Evolutionary conservation across 2,888 invertebrate species (phyloP).

Genomic region (Leptopilina myrica): DNA sequence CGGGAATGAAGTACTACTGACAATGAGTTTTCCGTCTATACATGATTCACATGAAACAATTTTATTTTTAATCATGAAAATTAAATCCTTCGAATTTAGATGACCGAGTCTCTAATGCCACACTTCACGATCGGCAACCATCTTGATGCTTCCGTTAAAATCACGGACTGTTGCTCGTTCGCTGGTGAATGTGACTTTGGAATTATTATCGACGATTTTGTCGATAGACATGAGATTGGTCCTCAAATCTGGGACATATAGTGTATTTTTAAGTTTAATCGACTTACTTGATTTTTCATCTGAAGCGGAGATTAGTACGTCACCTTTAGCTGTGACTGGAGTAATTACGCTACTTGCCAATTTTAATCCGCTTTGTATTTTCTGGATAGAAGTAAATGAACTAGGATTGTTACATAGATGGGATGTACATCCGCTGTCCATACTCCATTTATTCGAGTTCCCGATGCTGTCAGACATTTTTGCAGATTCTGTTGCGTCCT

Average conservation of each 20-base stretch:
- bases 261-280: slow-evolving; percentile 46
- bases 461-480: not conserved
- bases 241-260: slow-evolving; percentile 55
- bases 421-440: slow-evolving; percentile 41
- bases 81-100: slow-evolving; percentile 46
- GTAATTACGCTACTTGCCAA: slow-evolving; percentile 37
- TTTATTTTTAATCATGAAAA: slow-evolving; percentile 36
- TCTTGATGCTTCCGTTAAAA: slow-evolving; percentile 31
- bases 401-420: slow-evolving; percentile 43
- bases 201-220: slow-evolving; percentile 51
- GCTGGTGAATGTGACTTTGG: slow-evolving; percentile 46
- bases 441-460: not conserved
- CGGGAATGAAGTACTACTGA: not conserved
- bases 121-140: slow-evolving; percentile 45
- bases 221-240: slow-evolving; percentile 55
- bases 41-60: not conserved
- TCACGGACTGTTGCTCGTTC: slow-evolving; percentile 45
- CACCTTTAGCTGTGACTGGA: slow-evolving; percentile 40
- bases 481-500: not conserved
- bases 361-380: slow-evolving; percentile 15
- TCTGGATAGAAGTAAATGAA: not conserved
- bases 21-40: not conserved
- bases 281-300: slow-evolving; percentile 16
- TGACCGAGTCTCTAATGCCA: slow-evolving; percentile 54
- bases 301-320: slow-evolving; percentile 23